Evolutionary conservation across 2,113 vertebrate species (phyloP).

Genomic region (Hydrolagus affinis): DNA sequence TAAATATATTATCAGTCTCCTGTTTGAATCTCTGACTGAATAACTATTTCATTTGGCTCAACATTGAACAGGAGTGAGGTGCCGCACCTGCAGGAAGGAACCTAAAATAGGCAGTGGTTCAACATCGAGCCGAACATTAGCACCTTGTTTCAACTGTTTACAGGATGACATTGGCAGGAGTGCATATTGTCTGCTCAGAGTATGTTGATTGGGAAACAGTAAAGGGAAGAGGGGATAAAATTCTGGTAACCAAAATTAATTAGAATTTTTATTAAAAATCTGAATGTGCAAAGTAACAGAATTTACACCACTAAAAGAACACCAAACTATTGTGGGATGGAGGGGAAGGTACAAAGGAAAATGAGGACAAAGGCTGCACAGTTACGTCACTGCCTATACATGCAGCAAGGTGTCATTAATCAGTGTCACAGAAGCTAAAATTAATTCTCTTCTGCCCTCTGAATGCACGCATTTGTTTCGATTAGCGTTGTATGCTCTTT

Average conservation of each 20-base stretch:
- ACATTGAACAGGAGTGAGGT: not conserved
- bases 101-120: not conserved
- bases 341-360: not conserved
- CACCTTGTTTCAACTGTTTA: not conserved
- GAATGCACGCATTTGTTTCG: not conserved
- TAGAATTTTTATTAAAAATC: not conserved
- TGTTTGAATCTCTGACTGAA: not conserved
- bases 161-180: not conserved
- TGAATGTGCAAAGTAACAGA: not conserved
- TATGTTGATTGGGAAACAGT: not conserved
- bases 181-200: no score
- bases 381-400: not conserved
- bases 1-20: no score
- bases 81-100: not conserved
- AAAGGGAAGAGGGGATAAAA: not conserved
- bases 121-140: not conserved
- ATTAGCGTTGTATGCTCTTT: not conserved
- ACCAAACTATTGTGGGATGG: not conserved
- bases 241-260: not conserved
- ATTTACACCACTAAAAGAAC: not conserved
- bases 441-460: not conserved
- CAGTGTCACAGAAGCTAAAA: not conserved
- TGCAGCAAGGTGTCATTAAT: constrained; percentile 7
- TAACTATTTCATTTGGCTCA: not conserved
- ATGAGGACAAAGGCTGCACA: not conserved